These are phyloP conservation scores for Lucilia cuprina DNA, from an alignment of 1,140 invertebrate species.

Conservation along the genomic window DNA sequence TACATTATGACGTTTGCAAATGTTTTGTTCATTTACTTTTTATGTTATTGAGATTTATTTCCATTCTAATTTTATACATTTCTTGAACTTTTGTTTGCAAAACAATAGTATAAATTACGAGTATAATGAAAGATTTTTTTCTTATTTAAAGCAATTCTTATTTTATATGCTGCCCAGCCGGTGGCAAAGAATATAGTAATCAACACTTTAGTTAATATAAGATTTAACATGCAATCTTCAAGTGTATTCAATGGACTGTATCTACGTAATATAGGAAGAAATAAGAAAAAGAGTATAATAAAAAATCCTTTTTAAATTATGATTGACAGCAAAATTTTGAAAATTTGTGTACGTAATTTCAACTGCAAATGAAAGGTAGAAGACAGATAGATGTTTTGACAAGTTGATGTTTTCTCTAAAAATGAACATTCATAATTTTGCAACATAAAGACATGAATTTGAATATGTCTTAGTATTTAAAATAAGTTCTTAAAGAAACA, in stretches of 20 bases:
- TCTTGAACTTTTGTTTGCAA: no score
- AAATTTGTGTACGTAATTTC: not conserved
- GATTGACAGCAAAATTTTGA: not conserved
- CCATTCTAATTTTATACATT: no score
- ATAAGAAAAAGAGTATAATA: not conserved
- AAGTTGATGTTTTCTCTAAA: not conserved
- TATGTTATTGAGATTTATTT: no score
- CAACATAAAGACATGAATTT: not conserved
- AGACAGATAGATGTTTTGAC: not conserved
- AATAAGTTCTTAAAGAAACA: not conserved
- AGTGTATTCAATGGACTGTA: not conserved
- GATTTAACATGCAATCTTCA: not conserved
- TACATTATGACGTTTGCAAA: no score
- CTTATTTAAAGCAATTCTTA: no score
- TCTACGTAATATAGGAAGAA: not conserved
- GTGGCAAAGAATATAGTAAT: not conserved
- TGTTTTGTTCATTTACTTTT: no score
- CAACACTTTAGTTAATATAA: not conserved
- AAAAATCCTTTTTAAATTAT: not conserved
- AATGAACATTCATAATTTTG: not conserved
- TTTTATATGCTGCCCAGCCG: not conserved
- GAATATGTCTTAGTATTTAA: not conserved
- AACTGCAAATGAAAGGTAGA: not conserved
- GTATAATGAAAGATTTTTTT: no score
- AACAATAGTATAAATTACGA: no score